Conservation (phyloP, 2,113 vertebrate genomes). For the Bucco capensis region DNA sequence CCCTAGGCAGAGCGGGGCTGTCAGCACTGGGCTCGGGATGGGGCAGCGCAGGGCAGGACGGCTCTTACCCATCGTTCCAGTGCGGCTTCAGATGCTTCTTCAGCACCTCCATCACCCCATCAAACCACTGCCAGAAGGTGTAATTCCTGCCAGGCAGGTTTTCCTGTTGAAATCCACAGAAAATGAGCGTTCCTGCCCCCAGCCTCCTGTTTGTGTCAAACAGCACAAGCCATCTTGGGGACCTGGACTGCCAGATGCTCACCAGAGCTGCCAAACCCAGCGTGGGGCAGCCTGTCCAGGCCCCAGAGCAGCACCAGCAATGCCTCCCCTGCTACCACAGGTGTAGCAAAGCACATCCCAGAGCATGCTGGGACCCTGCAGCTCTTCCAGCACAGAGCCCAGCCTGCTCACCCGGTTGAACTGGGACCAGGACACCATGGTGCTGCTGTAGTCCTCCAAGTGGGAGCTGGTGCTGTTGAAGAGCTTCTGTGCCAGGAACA, state of each 20-base stretch:
- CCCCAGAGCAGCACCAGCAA: not conserved
- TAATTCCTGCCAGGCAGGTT: constrained; percentile 94
- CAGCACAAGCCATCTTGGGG: not conserved
- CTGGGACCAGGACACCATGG: constrained; percentile 97
- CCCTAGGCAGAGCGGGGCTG: constrained; percentile 71
- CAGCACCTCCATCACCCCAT: constrained; percentile 95
- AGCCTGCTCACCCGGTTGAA: constrained; percentile 85
- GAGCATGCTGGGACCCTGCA: not conserved
- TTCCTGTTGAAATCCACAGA: constrained; percentile 75
- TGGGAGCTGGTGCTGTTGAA: constrained; percentile 88
- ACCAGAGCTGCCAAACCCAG: not conserved
- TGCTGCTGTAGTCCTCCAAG: constrained; percentile 87
- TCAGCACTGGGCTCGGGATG: not conserved
- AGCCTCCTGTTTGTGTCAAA: not conserved
- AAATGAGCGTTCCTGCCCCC: not conserved
- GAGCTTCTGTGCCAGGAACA: constrained; percentile 93
- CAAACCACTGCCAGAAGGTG: constrained; percentile 99
- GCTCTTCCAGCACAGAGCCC: not conserved
- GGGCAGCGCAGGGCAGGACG: not conserved
- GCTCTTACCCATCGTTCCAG: constrained; percentile 93
- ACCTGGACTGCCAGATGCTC: fast-evolving
- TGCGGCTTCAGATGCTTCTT: constrained; percentile 95
- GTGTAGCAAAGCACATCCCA: not conserved
- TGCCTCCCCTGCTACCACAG: fast-evolving
- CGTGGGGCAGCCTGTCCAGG: fast-evolving